phyloP scores from a whole-genome alignment of 2,888 invertebrate species.

The Ligdia adustata region DNA sequence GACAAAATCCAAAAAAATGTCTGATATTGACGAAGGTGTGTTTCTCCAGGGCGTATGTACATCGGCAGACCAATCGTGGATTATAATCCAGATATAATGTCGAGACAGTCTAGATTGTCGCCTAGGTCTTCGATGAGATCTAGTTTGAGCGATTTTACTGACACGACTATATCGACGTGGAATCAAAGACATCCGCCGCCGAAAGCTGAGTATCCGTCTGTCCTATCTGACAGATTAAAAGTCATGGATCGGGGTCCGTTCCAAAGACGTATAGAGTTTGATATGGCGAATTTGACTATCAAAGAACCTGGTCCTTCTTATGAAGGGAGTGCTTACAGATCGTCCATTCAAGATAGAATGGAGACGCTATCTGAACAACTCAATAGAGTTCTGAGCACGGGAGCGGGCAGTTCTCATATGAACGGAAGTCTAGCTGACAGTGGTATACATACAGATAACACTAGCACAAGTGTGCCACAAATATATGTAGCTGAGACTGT shows the following conservation, averaged over 20 bases:
- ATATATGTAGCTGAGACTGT: slow-evolving; percentile 62
- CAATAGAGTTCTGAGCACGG: slow-evolving; percentile 73
- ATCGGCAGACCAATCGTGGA: slow-evolving; percentile 74
- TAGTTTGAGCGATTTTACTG: slow-evolving; percentile 79
- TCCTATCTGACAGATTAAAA: slow-evolving; percentile 71
- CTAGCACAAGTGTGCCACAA: slow-evolving; percentile 74
- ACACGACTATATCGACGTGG: slow-evolving; percentile 79
- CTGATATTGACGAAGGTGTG: slow-evolving; percentile 31
- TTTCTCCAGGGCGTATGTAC: slow-evolving; percentile 68
- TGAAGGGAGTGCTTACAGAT: slow-evolving; percentile 62
- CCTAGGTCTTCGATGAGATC: slow-evolving; percentile 76
- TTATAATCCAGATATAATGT: slow-evolving; percentile 75
- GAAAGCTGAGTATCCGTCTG: slow-evolving; percentile 72
- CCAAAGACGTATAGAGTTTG: slow-evolving; percentile 72
- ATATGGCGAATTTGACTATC: slow-evolving; percentile 58
- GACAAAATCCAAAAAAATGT: slow-evolving; percentile 43
- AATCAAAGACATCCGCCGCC: slow-evolving; percentile 65
- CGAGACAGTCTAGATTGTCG: slow-evolving; percentile 64
- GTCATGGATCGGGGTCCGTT: slow-evolving; percentile 66
- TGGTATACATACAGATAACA: slow-evolving; percentile 79
- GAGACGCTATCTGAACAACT: slow-evolving; percentile 71
- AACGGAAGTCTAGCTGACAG: slow-evolving; percentile 78
- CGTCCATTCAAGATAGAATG: slow-evolving; percentile 66
- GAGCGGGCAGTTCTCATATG: slow-evolving; percentile 75
- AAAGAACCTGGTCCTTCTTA: slow-evolving; percentile 69